Evolutionary conservation across 1,140 invertebrate species (phyloP).

Genomic region (Drosophila novamexicana): DNA sequence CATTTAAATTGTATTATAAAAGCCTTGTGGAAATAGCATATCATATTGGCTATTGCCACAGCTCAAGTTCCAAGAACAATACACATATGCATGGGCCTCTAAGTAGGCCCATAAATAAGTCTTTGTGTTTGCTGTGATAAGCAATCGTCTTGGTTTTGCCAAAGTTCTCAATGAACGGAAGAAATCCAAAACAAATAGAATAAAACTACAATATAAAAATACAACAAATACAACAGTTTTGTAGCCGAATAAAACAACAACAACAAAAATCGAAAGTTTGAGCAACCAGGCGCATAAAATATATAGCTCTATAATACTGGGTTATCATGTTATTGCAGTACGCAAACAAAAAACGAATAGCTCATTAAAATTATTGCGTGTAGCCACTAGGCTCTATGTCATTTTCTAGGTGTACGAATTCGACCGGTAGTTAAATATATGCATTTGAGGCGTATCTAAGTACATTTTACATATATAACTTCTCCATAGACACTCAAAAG

Average conservation of each 20-base stretch:
- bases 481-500: constrained; percentile 8
- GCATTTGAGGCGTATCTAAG: constrained; percentile 2
- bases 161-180: constrained; percentile 38
- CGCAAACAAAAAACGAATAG: not conserved
- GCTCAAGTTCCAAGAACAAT: constrained; percentile 13
- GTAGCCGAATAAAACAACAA: not conserved
- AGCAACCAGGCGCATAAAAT: constrained; percentile 21
- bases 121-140: constrained; percentile 26
- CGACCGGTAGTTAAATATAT: constrained; percentile 23
- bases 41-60: not conserved
- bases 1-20: constrained; percentile 23
- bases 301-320: constrained; percentile 6
- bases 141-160: constrained; percentile 24
- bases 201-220: constrained; percentile 1
- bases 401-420: constrained; percentile 19
- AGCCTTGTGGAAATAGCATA: not conserved
- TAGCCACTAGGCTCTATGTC: constrained; percentile 4
- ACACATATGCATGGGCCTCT: no score
- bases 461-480: not conserved
- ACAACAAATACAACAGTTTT: not conserved
- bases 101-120: constrained; percentile 28
- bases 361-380: constrained; percentile 20
- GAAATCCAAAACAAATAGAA: constrained; percentile 27
- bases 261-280: constrained; percentile 27
- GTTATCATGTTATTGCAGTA: constrained; percentile 29